A percentile compares a stretch with the other conserved stretches of the same genome.
These are phyloP conservation scores for Drosophila neotestacea DNA, from an alignment of 2,888 invertebrate species.

Conservation along the genomic window DNA sequence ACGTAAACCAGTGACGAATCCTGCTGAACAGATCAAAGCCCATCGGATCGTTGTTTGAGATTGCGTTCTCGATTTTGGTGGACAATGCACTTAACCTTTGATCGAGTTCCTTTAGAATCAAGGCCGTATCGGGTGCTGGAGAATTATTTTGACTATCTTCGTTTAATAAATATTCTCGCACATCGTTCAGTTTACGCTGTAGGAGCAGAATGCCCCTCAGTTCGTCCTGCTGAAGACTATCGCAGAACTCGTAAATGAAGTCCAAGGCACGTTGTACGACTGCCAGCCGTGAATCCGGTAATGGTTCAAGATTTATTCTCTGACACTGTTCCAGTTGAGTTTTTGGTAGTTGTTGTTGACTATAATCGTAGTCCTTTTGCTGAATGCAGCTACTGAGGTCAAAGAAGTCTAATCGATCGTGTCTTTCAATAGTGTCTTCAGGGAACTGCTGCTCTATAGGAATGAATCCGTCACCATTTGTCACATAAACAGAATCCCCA, in stretches of 20 bases:
- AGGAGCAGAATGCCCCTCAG: constrained; percentile 27
- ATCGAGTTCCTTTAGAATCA: constrained; percentile 21
- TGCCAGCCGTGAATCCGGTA: constrained; percentile 25
- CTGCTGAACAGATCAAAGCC: constrained; percentile 79
- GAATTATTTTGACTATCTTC: neutral
- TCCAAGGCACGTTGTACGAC: constrained; percentile 33
- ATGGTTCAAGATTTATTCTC: neutral
- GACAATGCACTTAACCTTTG: constrained; percentile 15
- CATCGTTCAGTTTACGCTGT: constrained; percentile 37
- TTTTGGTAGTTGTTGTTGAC: neutral
- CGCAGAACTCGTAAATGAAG: constrained; percentile 21
- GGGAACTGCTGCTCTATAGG: neutral
- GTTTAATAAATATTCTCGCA: constrained; percentile 33
- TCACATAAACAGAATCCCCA: constrained; percentile 16
- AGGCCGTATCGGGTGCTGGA: neutral
- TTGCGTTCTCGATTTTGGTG: constrained; percentile 7
- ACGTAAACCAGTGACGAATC: constrained; percentile 59
- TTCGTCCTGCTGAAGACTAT: neutral
- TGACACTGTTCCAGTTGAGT: neutral
- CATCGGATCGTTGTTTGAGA: constrained; percentile 67
- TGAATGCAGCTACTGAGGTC: neutral
- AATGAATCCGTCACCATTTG: constrained; percentile 25
- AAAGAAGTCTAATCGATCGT: neutral
- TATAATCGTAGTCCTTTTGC: neutral
- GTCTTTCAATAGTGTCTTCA: neutral